phyloP scores from a whole-genome alignment of 2,888 invertebrate genomes.

The Agrotis puta region DNA sequence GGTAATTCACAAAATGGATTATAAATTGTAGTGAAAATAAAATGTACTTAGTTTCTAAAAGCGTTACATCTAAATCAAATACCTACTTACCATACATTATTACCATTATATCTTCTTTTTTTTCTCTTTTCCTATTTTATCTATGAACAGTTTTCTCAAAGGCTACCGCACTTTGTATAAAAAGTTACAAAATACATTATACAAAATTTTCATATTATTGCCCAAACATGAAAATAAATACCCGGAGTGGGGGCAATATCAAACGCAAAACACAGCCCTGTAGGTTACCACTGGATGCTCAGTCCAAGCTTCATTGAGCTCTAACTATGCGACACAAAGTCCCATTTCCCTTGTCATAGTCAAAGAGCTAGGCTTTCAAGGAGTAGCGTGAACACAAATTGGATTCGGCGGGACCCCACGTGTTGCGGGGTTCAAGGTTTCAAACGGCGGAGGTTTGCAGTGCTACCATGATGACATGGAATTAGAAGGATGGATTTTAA shows the following conservation, averaged over 20 bases:
- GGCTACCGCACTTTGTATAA: background rate
- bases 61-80: no score
- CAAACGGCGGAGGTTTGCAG: constrained; percentile 68
- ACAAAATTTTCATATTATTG: constrained; percentile 33
- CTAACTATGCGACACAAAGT: constrained; percentile 72
- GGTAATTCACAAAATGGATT: no score
- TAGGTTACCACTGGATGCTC: constrained; percentile 46
- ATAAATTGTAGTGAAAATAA: no score
- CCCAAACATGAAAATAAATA: constrained; percentile 49
- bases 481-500: constrained; percentile 10
- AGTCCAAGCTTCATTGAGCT: constrained; percentile 74
- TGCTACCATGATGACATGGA: constrained; percentile 63
- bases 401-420: constrained; percentile 83
- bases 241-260: constrained; percentile 48
- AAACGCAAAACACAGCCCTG: constrained; percentile 60
- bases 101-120: no score
- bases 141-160: background rate
- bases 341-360: constrained; percentile 71
- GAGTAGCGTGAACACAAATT: constrained; percentile 81
- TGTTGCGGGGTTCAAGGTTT: constrained; percentile 86
- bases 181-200: constrained; percentile 6
- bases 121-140: background rate
- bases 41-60: no score
- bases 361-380: constrained; percentile 74
- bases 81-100: no score